phyloP scores from a whole-genome alignment of 2,888 invertebrate species.

The Synergus itoensis region DNA sequence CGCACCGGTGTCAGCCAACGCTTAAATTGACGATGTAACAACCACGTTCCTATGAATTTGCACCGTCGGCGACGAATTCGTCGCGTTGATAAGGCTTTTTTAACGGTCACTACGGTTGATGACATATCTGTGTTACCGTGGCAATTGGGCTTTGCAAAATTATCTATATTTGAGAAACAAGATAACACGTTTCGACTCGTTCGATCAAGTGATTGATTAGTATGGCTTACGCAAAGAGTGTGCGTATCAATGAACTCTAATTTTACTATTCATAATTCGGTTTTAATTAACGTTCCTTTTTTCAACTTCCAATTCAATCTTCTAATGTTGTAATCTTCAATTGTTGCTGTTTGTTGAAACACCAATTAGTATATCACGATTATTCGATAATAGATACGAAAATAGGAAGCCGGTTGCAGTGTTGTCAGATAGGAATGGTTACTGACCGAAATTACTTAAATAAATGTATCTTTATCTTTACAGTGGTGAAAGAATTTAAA shows the following conservation, averaged over 20 bases:
- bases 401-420: conserved; percentile 1
- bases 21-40: conserved; percentile 65
- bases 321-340: conserved; percentile 42
- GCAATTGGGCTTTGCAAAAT: conserved; percentile 18
- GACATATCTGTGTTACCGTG: conserved; percentile 23
- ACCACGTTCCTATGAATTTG: conserved; percentile 69
- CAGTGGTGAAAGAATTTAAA: too few species aligned
- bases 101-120: conserved; percentile 15
- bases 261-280: not conserved
- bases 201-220: not conserved
- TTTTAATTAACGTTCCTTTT: not conserved
- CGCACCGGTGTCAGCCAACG: conserved; percentile 68
- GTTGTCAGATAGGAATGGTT: not conserved
- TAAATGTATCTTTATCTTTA: too few species aligned
- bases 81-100: conserved; percentile 42
- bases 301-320: conserved; percentile 17
- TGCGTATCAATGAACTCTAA: not conserved
- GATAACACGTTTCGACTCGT: not conserved
- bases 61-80: conserved; percentile 65
- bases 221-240: not conserved
- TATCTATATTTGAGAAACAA: not conserved
- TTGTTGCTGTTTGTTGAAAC: conserved; percentile 8
- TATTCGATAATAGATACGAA: not conserved
- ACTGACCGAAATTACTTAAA: not conserved
- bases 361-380: not conserved